These are phyloP conservation scores for Halcyon leucocephala DNA, from an alignment of 2,797 vertebrate species.

Conservation along the genomic window DNA sequence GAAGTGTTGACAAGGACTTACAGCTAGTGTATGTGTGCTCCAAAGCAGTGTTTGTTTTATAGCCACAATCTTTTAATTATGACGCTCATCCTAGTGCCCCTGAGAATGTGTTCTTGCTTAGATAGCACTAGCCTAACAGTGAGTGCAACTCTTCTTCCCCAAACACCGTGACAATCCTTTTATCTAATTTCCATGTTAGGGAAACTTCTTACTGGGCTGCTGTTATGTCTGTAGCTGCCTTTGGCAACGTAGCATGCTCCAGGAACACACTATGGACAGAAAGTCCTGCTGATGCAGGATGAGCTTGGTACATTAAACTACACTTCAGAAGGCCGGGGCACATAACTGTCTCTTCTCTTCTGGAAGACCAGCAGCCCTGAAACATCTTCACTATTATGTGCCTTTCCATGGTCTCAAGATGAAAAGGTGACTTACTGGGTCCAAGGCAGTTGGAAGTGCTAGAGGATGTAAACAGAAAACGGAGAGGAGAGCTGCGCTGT, in stretches of 20 bases:
- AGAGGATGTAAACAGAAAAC: background rate
- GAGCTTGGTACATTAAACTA: background rate
- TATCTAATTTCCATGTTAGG: fast-evolving
- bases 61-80: background rate
- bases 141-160: background rate
- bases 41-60: background rate
- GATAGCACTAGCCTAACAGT: background rate
- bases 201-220: background rate
- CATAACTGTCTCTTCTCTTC: background rate
- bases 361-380: background rate
- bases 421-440: background rate
- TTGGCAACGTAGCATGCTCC: background rate
- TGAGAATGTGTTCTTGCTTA: background rate
- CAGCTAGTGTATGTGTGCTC: background rate
- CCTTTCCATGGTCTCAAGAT: background rate
- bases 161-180: background rate
- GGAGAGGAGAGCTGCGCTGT: background rate
- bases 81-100: background rate
- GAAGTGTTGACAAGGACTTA: background rate
- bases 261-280: background rate
- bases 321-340: background rate
- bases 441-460: background rate
- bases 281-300: background rate
- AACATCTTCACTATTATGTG: background rate
- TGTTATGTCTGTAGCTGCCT: background rate